Evolutionary conservation across 1,140 invertebrate genomes (phyloP).

Genomic region (Microplitis demolitor): DNA sequence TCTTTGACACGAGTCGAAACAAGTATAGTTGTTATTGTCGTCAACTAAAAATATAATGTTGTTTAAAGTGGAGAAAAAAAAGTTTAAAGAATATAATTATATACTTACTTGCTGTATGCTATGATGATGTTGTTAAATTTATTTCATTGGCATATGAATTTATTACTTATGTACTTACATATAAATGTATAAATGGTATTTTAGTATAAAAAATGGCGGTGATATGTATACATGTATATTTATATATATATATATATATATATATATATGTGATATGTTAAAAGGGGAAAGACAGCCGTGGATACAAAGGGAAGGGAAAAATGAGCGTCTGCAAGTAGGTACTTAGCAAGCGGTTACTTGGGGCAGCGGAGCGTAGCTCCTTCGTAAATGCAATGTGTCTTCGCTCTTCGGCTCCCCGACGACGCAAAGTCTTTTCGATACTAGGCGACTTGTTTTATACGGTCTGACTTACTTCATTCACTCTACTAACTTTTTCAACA

Average conservation of each 20-base stretch:
- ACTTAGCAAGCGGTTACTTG: conserved; percentile 47
- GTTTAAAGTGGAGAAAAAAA: no score
- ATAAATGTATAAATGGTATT: conserved; percentile 18
- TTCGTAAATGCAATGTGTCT: conserved; percentile 32
- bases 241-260: neutral
- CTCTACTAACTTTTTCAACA: no score
- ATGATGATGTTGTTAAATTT: no score
- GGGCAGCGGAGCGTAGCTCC: conserved; percentile 49
- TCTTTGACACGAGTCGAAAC: no score
- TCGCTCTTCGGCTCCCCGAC: neutral
- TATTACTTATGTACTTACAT: neutral
- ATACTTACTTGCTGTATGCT: no score
- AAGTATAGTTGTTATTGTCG: no score
- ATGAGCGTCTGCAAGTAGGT: conserved; percentile 46
- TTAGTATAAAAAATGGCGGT: neutral
- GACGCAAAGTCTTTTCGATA: neutral
- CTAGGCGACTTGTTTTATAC: neutral
- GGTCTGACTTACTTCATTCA: no score
- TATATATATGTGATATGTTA: neutral
- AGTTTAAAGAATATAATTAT: no score
- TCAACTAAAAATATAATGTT: no score
- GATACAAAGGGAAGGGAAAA: conserved; percentile 38
- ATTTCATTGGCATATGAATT: no score
- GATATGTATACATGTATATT: neutral
- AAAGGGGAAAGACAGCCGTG: conserved; percentile 9